These are phyloP conservation scores for Mamestra brassicae DNA, from an alignment of 2,888 invertebrate species.

Conservation along the genomic window DNA sequence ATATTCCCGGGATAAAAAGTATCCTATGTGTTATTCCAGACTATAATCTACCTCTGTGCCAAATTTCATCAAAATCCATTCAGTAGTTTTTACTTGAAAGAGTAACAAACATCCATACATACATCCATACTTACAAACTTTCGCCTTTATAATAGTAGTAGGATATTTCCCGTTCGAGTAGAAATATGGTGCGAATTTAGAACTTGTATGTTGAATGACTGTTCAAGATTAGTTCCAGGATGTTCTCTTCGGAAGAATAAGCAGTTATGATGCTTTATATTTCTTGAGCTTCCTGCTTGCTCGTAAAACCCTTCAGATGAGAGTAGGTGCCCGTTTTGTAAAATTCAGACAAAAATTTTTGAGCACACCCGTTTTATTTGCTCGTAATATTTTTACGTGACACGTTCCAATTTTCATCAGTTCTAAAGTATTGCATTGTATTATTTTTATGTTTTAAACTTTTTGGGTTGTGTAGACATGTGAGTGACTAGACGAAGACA, in stretches of 20 bases:
- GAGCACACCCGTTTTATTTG: constrained; percentile 46
- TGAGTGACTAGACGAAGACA: background rate
- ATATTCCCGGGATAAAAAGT: too few species aligned
- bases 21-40: too few species aligned
- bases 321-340: constrained; percentile 28
- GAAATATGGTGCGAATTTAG: constrained; percentile 27
- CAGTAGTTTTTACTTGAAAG: too few species aligned
- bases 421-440: background rate
- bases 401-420: constrained; percentile 47
- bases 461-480: background rate
- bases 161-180: constrained; percentile 22
- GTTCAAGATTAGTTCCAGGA: constrained; percentile 14
- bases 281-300: constrained; percentile 22
- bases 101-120: too few species aligned
- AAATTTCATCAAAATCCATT: too few species aligned
- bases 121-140: too few species aligned
- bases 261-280: constrained; percentile 14
- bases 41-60: too few species aligned
- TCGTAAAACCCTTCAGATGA: constrained; percentile 36
- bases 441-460: constrained; percentile 10
- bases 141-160: too few species aligned
- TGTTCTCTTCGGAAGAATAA: background rate
- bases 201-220: constrained; percentile 8
- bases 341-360: constrained; percentile 46
- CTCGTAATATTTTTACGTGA: constrained; percentile 60